Base-by-base conservation (phyloP, 2,797 vertebrate genomes). In the Luscinia megarhynchos region DNA sequence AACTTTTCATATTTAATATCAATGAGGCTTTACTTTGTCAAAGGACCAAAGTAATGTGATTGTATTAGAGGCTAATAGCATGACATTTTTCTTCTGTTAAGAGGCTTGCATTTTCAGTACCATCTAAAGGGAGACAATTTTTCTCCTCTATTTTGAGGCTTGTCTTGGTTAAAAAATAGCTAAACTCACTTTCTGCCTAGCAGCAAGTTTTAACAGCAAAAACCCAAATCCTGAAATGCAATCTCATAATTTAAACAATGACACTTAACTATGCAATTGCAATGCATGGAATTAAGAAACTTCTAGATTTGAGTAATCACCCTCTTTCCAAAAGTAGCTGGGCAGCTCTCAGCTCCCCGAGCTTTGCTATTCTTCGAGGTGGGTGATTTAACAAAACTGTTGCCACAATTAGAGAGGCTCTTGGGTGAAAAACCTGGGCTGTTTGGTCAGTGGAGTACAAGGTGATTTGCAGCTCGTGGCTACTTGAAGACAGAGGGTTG, bases 1-100 rank as follows among this genome's bases (percentile, higher is more conserved):
- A 93, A 93, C 85, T 84, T 94, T 91, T 86, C 75, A 86, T 91
- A 85, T 91, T 92, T 89, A 88, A 89, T 87, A 96, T 63, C 92
- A 89, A 22, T 75, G 85, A 93, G 69, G 73, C 34, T 90, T 95
- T 94, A 64, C 51, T 96, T 92, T 75, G 45, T 94, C 82, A 92
- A 91, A 94, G 91, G 77, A 89, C 78, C 79, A 96, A 93, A 94
- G 90, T 83, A 93, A 95, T 76, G 72, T 30, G 63, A 96, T 79
- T 90, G 63, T 87, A 92, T 93, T 95, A 95, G 64, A 84, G 69
- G 73, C 75, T 95, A 93, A 94, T 89, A 89, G 41, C 45, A 20
- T 90, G 92, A 90, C 81, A 77, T 91, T 92, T 84, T 80, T 93
- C 87, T 97, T 86, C 82, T 63, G 50, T 73, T 92, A 79, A 92